A percentile compares a stretch with the other conserved stretches of the same genome.
These are phyloP conservation scores for Gorsachius goisagi DNA, from an alignment of 2,113 vertebrate genomes.

Conservation along the genomic window DNA sequence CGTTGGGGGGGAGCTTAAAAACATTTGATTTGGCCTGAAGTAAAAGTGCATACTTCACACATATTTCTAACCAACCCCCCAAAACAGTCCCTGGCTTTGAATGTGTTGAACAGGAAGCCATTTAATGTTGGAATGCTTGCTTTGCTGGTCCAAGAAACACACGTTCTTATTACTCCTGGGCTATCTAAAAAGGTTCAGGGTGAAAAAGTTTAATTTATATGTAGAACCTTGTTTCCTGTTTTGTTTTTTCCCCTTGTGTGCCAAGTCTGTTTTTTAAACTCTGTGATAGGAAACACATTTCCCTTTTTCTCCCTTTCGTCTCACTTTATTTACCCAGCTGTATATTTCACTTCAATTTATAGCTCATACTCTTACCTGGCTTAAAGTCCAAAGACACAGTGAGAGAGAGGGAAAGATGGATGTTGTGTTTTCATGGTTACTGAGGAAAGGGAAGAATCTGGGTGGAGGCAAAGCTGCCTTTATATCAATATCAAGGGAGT, in stretches of 20 bases:
- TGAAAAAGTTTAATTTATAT: slow-evolving; percentile 85
- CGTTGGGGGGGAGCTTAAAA: slow-evolving; percentile 68
- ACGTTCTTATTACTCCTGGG: slow-evolving; percentile 82
- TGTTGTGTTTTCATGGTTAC: slow-evolving; percentile 64
- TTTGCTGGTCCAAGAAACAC: slow-evolving; percentile 82
- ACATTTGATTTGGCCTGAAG: slow-evolving; percentile 92
- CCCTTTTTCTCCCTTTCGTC: background rate
- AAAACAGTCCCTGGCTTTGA: slow-evolving; percentile 84
- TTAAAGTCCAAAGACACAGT: slow-evolving; percentile 64
- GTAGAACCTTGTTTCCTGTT: slow-evolving; percentile 77
- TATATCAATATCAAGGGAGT: slow-evolving; percentile 56
- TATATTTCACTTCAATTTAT: slow-evolving; percentile 73
- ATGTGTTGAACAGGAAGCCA: slow-evolving; percentile 92
- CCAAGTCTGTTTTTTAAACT: slow-evolving; percentile 74
- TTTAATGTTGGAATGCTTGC: slow-evolving; percentile 91
- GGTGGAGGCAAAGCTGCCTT: slow-evolving; percentile 36
- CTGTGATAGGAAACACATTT: slow-evolving; percentile 76
- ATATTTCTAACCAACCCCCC: slow-evolving; percentile 87
- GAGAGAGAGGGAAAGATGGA: slow-evolving; percentile 50
- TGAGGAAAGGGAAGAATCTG: slow-evolving; percentile 67
- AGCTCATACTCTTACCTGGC: slow-evolving; percentile 69
- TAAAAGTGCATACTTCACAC: slow-evolving; percentile 86
- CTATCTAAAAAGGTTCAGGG: slow-evolving; percentile 77
- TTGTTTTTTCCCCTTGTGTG: slow-evolving; percentile 67
- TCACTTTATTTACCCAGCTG: slow-evolving; percentile 78